Evolutionary conservation across 2,797 vertebrate species (phyloP), one percentile per base, ranked within the genome.

Genomic region (Hyperoplus lanceolatus): DNA sequence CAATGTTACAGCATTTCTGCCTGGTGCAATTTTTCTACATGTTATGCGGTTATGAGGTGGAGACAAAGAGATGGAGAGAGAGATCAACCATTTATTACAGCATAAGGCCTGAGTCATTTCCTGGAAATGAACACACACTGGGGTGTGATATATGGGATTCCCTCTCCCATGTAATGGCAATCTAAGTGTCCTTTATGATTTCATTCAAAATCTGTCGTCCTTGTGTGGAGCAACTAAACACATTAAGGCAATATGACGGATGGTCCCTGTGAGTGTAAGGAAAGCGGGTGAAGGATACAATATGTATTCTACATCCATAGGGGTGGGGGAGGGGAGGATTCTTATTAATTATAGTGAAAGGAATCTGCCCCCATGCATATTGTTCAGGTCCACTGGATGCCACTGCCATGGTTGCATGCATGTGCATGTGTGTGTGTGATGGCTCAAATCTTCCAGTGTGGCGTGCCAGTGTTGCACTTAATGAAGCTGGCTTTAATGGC

Each of bases 401-500:
- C 73, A 36, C 65, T 74, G 83, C 75, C 61, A 57, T 63, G 70
- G 84, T 54, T 80, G 58, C 68, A 65, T 73, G 75, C 60, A 58
- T 82, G 83, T 88, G 84, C 55, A 50, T 67, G 72, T 60, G 79
- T 71, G 79, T 71, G 72, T 81, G 82, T 56, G 82, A 85, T 70
- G 69, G 76, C 76, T 84, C 73, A 75, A 83, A 82, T 87, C 87
- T 89, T 83, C 83, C 83, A 74, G 83, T 86, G 88, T 91, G 87
- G 80, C 65, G 75, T 74, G 74, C 75, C 74, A 70, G 73, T 84
- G 84, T 87, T 88, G 85, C 77, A 90, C 93, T 92, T 93, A 95
- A 93, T 87, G 84, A 89, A 94, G 85, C 90, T 91, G 92, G 94
- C 94, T 92, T 93, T 96, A 94, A 94, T 91, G 94, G 90, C 79